Base-by-base conservation (phyloP, 2,888 invertebrate species). In the Seira musarum region DNA sequence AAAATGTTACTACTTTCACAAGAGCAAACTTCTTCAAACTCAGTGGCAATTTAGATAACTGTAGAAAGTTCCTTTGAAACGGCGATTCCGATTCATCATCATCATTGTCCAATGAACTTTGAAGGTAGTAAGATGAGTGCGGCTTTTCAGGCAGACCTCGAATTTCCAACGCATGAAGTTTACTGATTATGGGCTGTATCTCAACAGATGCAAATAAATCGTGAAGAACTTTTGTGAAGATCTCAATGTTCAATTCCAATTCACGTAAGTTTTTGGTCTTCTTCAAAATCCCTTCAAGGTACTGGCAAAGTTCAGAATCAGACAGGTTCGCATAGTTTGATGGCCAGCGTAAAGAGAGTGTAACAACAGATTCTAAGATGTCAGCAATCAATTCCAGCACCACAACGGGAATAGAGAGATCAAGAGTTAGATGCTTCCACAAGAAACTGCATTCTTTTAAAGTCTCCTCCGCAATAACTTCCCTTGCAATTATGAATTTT, bases 11-110 rank as follows among this genome's bases (percentile, higher is more conserved):
- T 25, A 83, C 65, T 69, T 82, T 82, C 3, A 66, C 79, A 22
- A 81, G 72, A 8, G 30, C 21, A 60, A 82, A 75, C 19, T 21
- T 64, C 40, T 66, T 77, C 19, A 82, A 57, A 3, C 75, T 66
- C 57, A 82, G 46, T 0, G 78, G 78, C n/a, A 83, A 19, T 35
- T 57, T 25, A 0, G 82, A 75, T n/a, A 83, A 25, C 57, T 83
- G 82, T 8, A 82, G 66, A 72, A 83, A 81, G 53, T 83, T 83
- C 21, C 82, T 35, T 19, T 80, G 78, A 60, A 83, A 83, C 8
- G 79, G 81, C 3, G 61, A 66, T n/a, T 81, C 71, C 30, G n/a
- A n/a, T n/a, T 40, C 67, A 1, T 71, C 71, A 63, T 82, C 76
- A 40, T 69, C 80, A 1, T 13, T 24, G 0, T 22, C 35, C 77